Base-by-base conservation (phyloP, 2,888 invertebrate genomes). In the Volucella inanis region DNA sequence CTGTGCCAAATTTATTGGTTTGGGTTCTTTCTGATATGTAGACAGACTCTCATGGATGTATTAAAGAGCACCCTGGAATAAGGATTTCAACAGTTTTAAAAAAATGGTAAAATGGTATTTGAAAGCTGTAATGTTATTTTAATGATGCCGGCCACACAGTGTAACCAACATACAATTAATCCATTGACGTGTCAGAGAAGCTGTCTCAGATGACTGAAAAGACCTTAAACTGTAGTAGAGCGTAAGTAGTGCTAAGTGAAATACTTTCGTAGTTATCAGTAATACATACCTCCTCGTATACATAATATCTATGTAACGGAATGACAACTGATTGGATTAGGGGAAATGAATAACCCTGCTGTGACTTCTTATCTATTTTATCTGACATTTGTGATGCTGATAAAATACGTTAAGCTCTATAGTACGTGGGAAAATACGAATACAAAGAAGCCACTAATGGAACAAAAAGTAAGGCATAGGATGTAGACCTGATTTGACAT, bases 241-340 rank as follows among this genome's bases (percentile, higher is more conserved):
- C 15, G 54, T 11, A 10, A 49, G n/a, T 71, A 50, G 59, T n/a
- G 57, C 15, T 14, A 39, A 15, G 41, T 59, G 50, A 61, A 61
- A 14, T 31, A 12, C 11, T 47, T 8, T 3, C 15, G 52, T 31
- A 14, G 38, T 22, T 22, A 3, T 22, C 22, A 3, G 22, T 22
- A 4, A 64, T 22, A 47, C 22, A 14, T 4, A 14, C 6, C 6
- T 31, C 4, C 31, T 31, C 6, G 31, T 31, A 22, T 31, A 22
- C 18, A 22, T 22, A 22, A 3, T 31, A 31, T 6, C 4, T 31
- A 31, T 22, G 22, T 22, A 22, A 22, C 3, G 22, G 22, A 64
- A 52, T 45, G 31, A n/a, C 62, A 38, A 47, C 39, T 45, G 47
- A 47, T 64, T 64, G 54, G 54, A 64, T 74, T 55, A 64, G 22